These are phyloP conservation scores for Macquaria ambigua DNA, from an alignment of 2,113 vertebrate genomes.

Conservation along the genomic window DNA sequence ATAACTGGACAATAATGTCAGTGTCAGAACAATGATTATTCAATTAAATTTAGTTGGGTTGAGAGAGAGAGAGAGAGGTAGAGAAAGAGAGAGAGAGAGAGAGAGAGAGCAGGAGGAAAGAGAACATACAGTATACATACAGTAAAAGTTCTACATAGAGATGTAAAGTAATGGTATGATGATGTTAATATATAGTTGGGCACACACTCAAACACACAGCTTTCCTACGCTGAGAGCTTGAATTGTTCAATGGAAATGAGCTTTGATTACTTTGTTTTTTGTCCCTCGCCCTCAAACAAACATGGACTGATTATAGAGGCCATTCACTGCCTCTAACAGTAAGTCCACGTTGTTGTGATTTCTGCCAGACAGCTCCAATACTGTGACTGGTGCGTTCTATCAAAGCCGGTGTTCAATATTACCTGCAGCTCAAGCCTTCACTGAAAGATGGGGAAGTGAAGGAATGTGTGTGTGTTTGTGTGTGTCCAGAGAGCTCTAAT, in stretches of 20 bases:
- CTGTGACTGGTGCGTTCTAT: background rate
- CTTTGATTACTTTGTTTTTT: background rate
- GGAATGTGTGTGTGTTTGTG: background rate
- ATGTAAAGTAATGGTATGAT: too few species aligned
- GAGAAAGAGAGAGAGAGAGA: too few species aligned
- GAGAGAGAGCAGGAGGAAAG: too few species aligned
- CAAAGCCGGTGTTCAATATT: background rate
- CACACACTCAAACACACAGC: background rate
- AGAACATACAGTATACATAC: too few species aligned
- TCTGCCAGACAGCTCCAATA: conserved; percentile 9
- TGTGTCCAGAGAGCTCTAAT: background rate
- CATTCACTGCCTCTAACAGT: background rate
- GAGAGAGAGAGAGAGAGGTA: too few species aligned
- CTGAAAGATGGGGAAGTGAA: background rate
- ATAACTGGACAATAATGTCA: background rate
- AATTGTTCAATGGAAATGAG: background rate
- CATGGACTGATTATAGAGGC: conserved; percentile 3
- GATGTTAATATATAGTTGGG: too few species aligned
- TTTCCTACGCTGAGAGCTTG: background rate
- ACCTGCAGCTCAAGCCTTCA: conserved; percentile 6
- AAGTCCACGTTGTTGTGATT: background rate
- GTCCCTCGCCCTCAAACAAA: background rate
- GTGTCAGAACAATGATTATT: background rate
- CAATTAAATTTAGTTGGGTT: too few species aligned
- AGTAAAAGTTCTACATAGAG: too few species aligned